These are phyloP conservation scores for Linnaemya vulpina DNA, from an alignment of 2,888 invertebrate genomes.

Conservation along the genomic window DNA sequence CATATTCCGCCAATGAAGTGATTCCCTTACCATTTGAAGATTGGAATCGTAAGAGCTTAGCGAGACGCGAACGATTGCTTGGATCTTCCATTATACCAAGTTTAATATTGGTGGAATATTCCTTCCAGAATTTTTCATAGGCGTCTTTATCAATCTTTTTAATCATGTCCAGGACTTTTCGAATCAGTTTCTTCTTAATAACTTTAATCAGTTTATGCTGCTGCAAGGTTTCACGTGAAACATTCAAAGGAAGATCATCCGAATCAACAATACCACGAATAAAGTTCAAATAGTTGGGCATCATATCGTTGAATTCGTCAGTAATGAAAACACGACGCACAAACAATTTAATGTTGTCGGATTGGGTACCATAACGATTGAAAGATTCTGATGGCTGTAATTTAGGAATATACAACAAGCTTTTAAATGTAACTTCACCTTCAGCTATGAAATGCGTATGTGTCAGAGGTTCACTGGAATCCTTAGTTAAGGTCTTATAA, in stretches of 20 bases:
- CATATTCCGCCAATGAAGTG: constrained; percentile 94
- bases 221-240: constrained; percentile 98
- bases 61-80: constrained; percentile 96
- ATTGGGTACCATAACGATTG: constrained; percentile 96
- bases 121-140: constrained; percentile 98
- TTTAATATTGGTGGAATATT: constrained; percentile 98
- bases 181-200: constrained; percentile 98
- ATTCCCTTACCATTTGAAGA: constrained; percentile 88
- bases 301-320: constrained; percentile 99
- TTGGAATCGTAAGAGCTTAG: constrained; percentile 96
- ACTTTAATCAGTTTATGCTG: constrained; percentile 99
- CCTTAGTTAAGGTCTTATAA: constrained; percentile 97
- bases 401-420: constrained; percentile 96
- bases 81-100: constrained; percentile 99
- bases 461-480: constrained; percentile 91
- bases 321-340: constrained; percentile 99
- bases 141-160: constrained; percentile 96
- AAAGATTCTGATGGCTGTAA: constrained; percentile 96
- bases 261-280: constrained; percentile 99
- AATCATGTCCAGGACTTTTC: constrained; percentile 98
- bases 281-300: constrained; percentile 98
- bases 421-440: constrained; percentile 99
- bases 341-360: constrained; percentile 97
- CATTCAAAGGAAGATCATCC: constrained; percentile 98
- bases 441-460: constrained; percentile 97